Conservation (phyloP, 2,797 vertebrate genomes). For the Buceros bicornis region DNA sequence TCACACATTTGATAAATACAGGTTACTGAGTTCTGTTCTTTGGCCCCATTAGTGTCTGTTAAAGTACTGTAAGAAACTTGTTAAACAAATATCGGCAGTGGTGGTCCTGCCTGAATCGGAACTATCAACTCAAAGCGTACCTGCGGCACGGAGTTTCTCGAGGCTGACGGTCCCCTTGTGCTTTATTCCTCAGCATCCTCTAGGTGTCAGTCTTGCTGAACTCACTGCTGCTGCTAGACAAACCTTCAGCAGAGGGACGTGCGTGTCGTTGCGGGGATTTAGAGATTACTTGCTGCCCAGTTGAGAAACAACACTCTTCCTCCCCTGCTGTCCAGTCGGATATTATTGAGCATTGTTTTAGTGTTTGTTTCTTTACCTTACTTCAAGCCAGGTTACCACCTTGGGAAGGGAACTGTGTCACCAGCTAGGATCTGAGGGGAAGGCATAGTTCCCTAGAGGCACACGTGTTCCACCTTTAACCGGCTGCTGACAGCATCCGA, state of each 20-base stretch:
- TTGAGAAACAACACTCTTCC: not conserved
- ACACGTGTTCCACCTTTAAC: not conserved
- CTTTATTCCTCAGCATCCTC: not conserved
- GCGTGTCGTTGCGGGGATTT: not conserved
- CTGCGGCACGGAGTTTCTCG: fast-evolving
- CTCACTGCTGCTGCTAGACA: not conserved
- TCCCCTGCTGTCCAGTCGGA: not conserved
- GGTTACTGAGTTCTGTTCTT: not conserved
- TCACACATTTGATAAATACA: not conserved
- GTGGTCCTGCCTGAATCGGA: not conserved
- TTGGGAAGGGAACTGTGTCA: not conserved
- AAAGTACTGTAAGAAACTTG: not conserved
- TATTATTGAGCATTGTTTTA: not conserved
- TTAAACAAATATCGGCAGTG: not conserved
- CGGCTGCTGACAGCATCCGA: not conserved
- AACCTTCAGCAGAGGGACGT: not conserved
- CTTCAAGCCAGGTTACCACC: not conserved
- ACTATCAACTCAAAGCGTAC: not conserved
- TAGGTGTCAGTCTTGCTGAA: not conserved
- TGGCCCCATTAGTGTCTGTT: not conserved
- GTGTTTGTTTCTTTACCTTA: not conserved
- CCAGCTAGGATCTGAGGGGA: not conserved
- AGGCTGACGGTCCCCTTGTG: not conserved
- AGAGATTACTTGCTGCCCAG: not conserved
- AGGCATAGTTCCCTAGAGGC: not conserved